Evolutionary conservation across 1,140 invertebrate species (phyloP).

Genomic region (Hypothenemus hampei): DNA sequence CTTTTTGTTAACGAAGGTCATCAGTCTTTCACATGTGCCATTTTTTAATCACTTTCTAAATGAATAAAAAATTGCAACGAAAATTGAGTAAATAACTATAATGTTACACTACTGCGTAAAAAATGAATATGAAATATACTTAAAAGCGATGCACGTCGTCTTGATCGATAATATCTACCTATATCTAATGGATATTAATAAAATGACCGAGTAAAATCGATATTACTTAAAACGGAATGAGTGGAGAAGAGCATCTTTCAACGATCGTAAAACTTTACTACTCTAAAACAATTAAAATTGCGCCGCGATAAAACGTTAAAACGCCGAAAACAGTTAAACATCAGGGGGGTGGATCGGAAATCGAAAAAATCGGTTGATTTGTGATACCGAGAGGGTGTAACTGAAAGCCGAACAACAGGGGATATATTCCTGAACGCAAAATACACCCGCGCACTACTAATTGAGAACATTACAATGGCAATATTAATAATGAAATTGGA

Average conservation of each 20-base stretch:
- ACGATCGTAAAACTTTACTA: conserved; percentile 19
- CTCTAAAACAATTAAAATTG: conserved; percentile 27
- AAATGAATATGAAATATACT: too few relatives aligned
- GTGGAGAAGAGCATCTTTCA: conserved; percentile 18
- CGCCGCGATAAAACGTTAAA: conserved; percentile 21
- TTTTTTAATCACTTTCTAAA: too few relatives aligned
- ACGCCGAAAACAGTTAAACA: conserved; percentile 22
- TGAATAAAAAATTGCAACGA: neutral
- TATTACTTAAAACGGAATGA: too few relatives aligned
- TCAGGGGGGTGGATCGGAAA: conserved; percentile 23
- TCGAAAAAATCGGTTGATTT: conserved; percentile 28
- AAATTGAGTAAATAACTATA: neutral
- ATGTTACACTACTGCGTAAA: neutral
- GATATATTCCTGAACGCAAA: conserved; percentile 4
- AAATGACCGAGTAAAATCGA: too few relatives aligned
- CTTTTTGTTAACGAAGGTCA: too few relatives aligned
- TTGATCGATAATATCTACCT: too few relatives aligned
- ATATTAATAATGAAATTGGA: too few relatives aligned
- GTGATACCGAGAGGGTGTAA: conserved; percentile 18
- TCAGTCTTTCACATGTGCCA: too few relatives aligned
- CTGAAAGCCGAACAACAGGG: conserved; percentile 2
- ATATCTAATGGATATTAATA: too few relatives aligned
- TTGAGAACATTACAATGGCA: too few relatives aligned
- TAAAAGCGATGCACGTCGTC: too few relatives aligned
- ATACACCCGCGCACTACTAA: too few relatives aligned